Conservation (phyloP, 1,140 invertebrate genomes). For the Heliconius congener region DNA sequence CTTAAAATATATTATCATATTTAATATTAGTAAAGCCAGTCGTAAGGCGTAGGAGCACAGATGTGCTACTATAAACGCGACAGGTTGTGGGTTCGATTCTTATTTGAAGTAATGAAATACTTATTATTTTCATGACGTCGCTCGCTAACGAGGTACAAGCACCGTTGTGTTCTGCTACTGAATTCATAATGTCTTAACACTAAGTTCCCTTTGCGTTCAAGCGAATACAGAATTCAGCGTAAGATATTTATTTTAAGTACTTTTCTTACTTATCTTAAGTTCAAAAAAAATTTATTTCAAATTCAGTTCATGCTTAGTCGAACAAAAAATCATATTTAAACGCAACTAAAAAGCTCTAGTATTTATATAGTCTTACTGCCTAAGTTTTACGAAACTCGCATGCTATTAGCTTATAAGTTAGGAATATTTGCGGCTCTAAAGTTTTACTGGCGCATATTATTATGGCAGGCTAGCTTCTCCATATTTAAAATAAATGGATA, state of each 20-base stretch:
- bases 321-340: neutral
- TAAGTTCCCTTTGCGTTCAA: too few species aligned
- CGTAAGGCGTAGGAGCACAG: too few species aligned
- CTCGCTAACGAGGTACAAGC: too few species aligned
- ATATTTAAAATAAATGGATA: neutral
- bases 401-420: constrained; percentile 15
- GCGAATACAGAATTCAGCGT: too few species aligned
- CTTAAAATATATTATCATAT: too few species aligned
- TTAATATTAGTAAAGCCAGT: too few species aligned
- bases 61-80: too few species aligned
- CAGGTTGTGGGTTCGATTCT: too few species aligned
- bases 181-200: too few species aligned
- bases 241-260: neutral
- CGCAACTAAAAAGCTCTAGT: constrained; percentile 1
- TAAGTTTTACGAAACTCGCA: constrained; percentile 6
- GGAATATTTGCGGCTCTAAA: constrained; percentile 27
- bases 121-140: too few species aligned
- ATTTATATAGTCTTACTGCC: constrained; percentile 9
- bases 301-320: neutral
- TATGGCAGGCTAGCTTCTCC: constrained; percentile 1
- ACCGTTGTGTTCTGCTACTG: too few species aligned
- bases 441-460: constrained; percentile 27
- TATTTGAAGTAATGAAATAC: too few species aligned
- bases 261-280: neutral
- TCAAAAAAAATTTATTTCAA: neutral